Conservation (phyloP, 2,797 vertebrate species). For the Aldrovandia affinis region DNA sequence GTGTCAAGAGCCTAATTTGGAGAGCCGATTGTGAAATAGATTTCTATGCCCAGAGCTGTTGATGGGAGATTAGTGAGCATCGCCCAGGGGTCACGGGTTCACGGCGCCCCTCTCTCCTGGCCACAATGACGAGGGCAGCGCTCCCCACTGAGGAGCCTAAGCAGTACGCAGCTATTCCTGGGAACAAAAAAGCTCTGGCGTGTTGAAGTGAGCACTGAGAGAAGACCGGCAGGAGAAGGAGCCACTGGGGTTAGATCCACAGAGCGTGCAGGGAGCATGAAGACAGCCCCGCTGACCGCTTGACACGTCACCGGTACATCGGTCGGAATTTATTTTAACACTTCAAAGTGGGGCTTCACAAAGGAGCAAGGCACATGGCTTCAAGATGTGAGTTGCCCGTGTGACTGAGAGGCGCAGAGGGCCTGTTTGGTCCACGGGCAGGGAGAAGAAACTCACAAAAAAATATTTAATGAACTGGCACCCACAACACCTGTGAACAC, state of each 20-base stretch:
- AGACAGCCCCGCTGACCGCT: slow-evolving; percentile 57
- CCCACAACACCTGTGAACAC: not conserved
- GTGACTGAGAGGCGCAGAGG: slow-evolving; percentile 32
- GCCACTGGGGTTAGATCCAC: slow-evolving; percentile 54
- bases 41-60: slow-evolving; percentile 55
- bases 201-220: slow-evolving; percentile 56
- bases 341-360: slow-evolving; percentile 52
- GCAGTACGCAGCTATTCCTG: slow-evolving; percentile 56
- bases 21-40: slow-evolving; percentile 63
- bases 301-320: slow-evolving; percentile 58
- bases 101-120: slow-evolving; percentile 51
- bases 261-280: slow-evolving; percentile 52
- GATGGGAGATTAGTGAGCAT: slow-evolving; percentile 57
- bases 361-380: slow-evolving; percentile 55
- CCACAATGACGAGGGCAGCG: not conserved
- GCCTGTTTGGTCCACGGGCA: slow-evolving; percentile 66
- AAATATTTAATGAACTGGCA: not conserved
- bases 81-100: slow-evolving; percentile 58
- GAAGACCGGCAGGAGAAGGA: slow-evolving; percentile 45
- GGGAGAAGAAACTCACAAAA: not conserved
- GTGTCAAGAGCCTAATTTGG: slow-evolving; percentile 72
- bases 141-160: slow-evolving; percentile 8
- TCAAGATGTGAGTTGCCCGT: slow-evolving; percentile 57
- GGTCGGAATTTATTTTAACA: slow-evolving; percentile 52
- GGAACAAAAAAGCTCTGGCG: slow-evolving; percentile 60